phyloP scores from a whole-genome alignment of 2,113 vertebrate genomes.

The Anoura caudifer region DNA sequence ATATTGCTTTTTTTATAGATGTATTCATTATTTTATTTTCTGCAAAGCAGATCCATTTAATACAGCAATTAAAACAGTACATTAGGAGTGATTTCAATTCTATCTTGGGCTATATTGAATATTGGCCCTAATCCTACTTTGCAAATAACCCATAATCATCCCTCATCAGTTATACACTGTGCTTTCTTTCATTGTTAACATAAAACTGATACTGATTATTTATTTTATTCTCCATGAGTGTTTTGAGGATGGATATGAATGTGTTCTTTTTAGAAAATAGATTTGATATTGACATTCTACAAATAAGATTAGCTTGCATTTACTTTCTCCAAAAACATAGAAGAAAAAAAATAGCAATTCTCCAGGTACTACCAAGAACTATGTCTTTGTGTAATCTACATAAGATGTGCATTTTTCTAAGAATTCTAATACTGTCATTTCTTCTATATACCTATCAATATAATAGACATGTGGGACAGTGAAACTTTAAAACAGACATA shows the following conservation, averaged over 20 bases:
- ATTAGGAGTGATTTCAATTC: neutral
- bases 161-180: neutral
- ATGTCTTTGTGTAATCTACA: neutral
- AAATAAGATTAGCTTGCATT: neutral
- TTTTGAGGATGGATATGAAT: neutral
- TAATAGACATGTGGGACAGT: neutral
- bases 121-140: neutral
- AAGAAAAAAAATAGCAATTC: neutral
- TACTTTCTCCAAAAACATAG: neutral
- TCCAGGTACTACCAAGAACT: neutral
- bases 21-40: slow-evolving; percentile 15
- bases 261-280: neutral
- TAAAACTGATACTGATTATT: neutral
- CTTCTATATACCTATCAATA: neutral
- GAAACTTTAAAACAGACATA: neutral
- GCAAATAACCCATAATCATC: neutral
- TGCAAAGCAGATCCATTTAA: neutral
- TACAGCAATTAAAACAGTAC: neutral
- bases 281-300: neutral
- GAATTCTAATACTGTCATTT: neutral
- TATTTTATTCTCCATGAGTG: neutral
- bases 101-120: neutral
- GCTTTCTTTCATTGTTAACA: neutral
- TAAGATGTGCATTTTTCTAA: neutral
- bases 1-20: neutral